A percentile compares a stretch with the other conserved stretches of the same genome.
Conservation (phyloP, 2,888 invertebrate genomes). For the Lycia hirtaria region DNA sequence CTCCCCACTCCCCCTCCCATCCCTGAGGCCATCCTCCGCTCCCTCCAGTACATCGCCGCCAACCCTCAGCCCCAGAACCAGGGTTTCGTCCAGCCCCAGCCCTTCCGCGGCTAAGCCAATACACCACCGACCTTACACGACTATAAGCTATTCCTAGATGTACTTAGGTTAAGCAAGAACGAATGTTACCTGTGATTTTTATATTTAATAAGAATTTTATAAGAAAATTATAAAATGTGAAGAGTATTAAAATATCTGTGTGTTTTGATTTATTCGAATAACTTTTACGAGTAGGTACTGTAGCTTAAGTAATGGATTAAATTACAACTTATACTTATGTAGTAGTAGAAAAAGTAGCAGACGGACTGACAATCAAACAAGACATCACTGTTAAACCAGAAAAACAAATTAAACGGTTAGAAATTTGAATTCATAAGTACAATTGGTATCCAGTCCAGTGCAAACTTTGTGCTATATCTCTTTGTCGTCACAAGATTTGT, state of each 20-base stretch:
- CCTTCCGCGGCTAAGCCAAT: constrained; percentile 66
- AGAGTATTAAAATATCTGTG: constrained; percentile 14
- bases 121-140: constrained; percentile 13
- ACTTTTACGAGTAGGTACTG: too few relatives aligned
- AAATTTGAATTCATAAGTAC: too few relatives aligned
- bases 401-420: too few relatives aligned
- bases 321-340: too few relatives aligned
- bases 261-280: too few relatives aligned
- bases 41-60: constrained; percentile 75
- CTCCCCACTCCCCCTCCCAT: constrained; percentile 87
- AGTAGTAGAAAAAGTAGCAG: too few relatives aligned
- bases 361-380: too few relatives aligned
- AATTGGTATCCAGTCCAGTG: too few relatives aligned
- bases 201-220: constrained; percentile 44
- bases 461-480: too few relatives aligned
- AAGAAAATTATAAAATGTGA: constrained; percentile 36
- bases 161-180: constrained; percentile 55
- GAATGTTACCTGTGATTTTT: constrained; percentile 77
- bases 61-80: constrained; percentile 68
- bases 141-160: constrained; percentile 48
- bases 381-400: too few relatives aligned
- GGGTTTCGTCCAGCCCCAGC: constrained; percentile 45
- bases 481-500: too few relatives aligned
- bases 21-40: constrained; percentile 84
- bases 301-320: too few relatives aligned